Conservation (phyloP, 2,888 invertebrate genomes). For the Carcina quercana region DNA sequence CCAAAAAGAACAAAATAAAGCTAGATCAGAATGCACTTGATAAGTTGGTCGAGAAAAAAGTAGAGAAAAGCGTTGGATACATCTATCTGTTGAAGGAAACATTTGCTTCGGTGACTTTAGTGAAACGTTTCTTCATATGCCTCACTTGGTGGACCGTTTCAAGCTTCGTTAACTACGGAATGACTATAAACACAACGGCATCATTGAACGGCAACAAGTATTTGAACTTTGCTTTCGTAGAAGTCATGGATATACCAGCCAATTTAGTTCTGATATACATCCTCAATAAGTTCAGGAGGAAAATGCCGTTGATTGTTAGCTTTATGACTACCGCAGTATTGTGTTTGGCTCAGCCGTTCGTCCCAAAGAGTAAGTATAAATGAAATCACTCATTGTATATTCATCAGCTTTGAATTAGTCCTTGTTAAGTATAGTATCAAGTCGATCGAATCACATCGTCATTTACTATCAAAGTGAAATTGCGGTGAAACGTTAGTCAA, state of each 20-base stretch:
- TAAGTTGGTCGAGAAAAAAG: constrained; percentile 30
- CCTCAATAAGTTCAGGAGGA: constrained; percentile 70
- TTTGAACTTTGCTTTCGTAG: constrained; percentile 79
- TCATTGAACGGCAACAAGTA: constrained; percentile 84
- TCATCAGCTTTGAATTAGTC: no score
- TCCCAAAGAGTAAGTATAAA: constrained; percentile 71
- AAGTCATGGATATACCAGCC: constrained; percentile 74
- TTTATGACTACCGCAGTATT: constrained; percentile 72
- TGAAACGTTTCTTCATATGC: constrained; percentile 50
- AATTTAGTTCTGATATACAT: constrained; percentile 68
- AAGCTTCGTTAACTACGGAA: constrained; percentile 84
- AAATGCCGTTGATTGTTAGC: constrained; percentile 66
- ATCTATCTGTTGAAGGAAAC: constrained; percentile 37
- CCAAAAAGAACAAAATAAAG: constrained; percentile 53
- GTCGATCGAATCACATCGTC: no score
- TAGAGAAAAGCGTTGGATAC: constrained; percentile 30
- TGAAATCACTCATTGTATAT: no score
- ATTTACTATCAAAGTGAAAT: no score
- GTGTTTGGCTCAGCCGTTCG: constrained; percentile 75
- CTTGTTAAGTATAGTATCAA: no score
- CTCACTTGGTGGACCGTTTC: constrained; percentile 75
- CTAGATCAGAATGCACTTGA: constrained; percentile 37
- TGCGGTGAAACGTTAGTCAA: no score
- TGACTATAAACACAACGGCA: constrained; percentile 84
- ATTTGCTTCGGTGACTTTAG: constrained; percentile 38